A percentile compares a stretch with the other conserved stretches of the same genome.
Conservation (phyloP, 2,113 vertebrate genomes). For the Phylloscopus whistleri region DNA sequence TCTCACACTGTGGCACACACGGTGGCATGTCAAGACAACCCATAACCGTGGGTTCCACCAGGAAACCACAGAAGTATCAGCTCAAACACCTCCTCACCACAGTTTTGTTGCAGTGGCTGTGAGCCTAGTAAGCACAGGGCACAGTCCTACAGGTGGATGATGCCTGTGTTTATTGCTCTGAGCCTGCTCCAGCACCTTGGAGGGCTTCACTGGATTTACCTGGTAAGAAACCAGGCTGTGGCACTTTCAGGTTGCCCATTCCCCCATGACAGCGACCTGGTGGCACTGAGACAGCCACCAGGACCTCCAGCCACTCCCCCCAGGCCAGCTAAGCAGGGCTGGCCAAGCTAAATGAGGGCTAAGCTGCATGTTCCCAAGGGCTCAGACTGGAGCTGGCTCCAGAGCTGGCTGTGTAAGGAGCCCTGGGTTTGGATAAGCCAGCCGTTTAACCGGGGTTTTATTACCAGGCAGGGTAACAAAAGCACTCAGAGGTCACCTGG, state of each 20-base stretch:
- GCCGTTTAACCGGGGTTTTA: conserved; percentile 72
- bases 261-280: neutral
- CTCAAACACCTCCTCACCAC: neutral
- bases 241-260: neutral
- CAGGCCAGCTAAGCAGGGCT: neutral
- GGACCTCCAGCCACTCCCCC: neutral
- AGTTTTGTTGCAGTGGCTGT: neutral
- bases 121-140: fast-evolving
- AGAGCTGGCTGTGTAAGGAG: conserved; percentile 39
- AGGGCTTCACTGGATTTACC: neutral
- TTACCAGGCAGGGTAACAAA: conserved; percentile 80
- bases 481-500: conserved; percentile 79
- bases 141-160: neutral
- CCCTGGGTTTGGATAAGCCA: conserved; percentile 67
- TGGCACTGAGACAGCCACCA: neutral
- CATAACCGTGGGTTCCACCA: neutral
- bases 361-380: neutral
- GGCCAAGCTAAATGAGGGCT: neutral
- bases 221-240: neutral
- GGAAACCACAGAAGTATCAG: neutral
- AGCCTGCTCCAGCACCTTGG: neutral
- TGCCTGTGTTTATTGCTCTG: neutral
- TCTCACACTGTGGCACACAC: too few species aligned
- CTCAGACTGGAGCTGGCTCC: conserved; percentile 43
- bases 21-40: neutral